Evolutionary conservation across 2,113 vertebrate species (phyloP), one percentile per base, ranked within the genome.

Genomic region (Lontra canadensis): DNA sequence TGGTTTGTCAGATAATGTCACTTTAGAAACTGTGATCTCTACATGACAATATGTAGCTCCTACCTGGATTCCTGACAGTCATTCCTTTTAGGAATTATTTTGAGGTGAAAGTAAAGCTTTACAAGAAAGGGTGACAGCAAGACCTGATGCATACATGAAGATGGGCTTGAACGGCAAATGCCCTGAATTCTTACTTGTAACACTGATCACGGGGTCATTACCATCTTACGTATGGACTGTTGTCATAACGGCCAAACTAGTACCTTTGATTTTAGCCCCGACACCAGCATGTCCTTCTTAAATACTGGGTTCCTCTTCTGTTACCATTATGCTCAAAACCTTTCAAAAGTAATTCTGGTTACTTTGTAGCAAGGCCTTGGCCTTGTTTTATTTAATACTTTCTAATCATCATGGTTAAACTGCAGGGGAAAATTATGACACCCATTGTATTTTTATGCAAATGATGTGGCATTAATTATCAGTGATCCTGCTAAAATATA

Each of bases 1-100:
- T 87, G 80, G 79, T 61, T 96, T 87, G 59, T 87, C 52, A 55
- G 52, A 55, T 55, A 55, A 55, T 55, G 52, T 55, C 73, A 91
- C 67, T 96, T 97, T 82, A 73, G 73, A 95, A 95, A 69, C 61
- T 95, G 20, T 81, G 90, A 95, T 94, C 87, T 94, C 31, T 89
- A 55, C 12, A 20, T 69, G 95, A 91, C 73, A 74, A 69, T 89
- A 63, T 78, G 78, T 76, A 83, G 42, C 67, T 83, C 36, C 79
- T 76, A 92, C 44, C 39, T 86, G 55, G 65, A 83, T 89, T 78
- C 31, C 69, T 73, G n/a, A 80, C 36, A 87, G n/a, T 83, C 26
- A 9, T 78, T 71, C 85, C 11, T 26, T 88, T 95, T 61, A 25
- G 34, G 25, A 74, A 80, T 85, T 69, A 79, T 73, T 97, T 92